Conservation (phyloP, 2,888 invertebrate species). For the Agrotis exclamationis region DNA sequence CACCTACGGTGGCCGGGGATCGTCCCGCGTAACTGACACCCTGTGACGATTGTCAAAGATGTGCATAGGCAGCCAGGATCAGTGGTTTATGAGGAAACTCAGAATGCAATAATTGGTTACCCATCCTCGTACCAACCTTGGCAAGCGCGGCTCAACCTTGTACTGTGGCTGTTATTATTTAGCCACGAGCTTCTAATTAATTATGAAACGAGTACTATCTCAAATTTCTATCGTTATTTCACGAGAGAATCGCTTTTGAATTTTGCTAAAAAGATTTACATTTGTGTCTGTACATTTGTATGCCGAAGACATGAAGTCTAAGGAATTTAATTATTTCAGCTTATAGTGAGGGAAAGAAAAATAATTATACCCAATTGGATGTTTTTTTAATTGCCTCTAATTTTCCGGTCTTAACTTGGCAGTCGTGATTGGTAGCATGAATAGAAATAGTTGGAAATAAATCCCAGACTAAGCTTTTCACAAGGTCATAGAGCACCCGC, state of each 20-base stretch:
- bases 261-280: background rate
- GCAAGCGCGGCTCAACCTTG: too few species aligned
- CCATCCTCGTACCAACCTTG: too few species aligned
- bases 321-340: constrained; percentile 20
- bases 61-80: too few species aligned
- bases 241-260: background rate
- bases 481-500: background rate
- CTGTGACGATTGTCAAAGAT: too few species aligned
- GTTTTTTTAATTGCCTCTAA: constrained; percentile 5
- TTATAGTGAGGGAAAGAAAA: background rate
- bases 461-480: background rate
- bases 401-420: background rate
- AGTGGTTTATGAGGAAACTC: too few species aligned
- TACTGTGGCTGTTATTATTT: too few species aligned
- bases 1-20: too few species aligned
- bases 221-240: too few species aligned
- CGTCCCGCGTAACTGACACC: too few species aligned
- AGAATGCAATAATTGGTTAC: too few species aligned
- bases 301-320: background rate
- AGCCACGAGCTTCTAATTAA: too few species aligned
- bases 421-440: background rate
- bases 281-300: constrained; percentile 16
- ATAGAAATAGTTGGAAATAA: background rate
- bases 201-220: too few species aligned
- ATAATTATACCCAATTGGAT: background rate